Evolutionary conservation across 1,140 invertebrate genomes (phyloP), one percentile per base, ranked within the genome.

Genomic region (Tetraneura akinire): DNA sequence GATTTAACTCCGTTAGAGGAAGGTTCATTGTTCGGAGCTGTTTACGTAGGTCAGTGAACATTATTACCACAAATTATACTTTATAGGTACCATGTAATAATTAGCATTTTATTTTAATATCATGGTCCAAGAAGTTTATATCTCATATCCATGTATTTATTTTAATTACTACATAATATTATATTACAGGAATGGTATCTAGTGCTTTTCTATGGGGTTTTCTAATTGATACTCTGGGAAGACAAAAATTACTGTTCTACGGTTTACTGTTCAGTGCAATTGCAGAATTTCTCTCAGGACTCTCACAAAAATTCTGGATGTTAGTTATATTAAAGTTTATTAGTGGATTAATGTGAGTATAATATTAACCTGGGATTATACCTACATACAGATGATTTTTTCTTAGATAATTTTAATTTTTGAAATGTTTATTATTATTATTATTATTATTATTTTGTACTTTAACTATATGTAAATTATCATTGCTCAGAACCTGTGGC

Each of bases 131-230:
- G n/a, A n/a, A n/a, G n/a, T n/a, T n/a, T n/a, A n/a, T n/a, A n/a
- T n/a, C n/a, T n/a, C n/a, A n/a, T n/a, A n/a, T n/a, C n/a, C n/a
- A n/a, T n/a, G n/a, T n/a, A n/a, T n/a, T n/a, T n/a, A n/a, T n/a
- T n/a, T n/a, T n/a, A n/a, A n/a, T n/a, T n/a, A n/a, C n/a, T n/a
- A n/a, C n/a, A n/a, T n/a, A n/a, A n/a, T 8, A 23, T 47, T 68
- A 23, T 68, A 21, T 47, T 2, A 0, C 84, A 90, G 94, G 94
- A 66, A 95, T 94, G 93, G 90, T 94, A 82, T 86, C 90, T 0
- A 93, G 93, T 66, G 92, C 92, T 0, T 89, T 93, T 83, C 82
- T 94, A 21, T 95, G 93, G 93, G 94, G 94, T 5, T 93, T 91
- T 81, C 83, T 95, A 10, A 91, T 92, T 0, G 94, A 96, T 84